Percentiles rank a stretch among this genome's conserved stretches.
These are phyloP conservation scores for Clarias fuscus DNA, from an alignment of 2,797 vertebrate species.

Conservation along the genomic window DNA sequence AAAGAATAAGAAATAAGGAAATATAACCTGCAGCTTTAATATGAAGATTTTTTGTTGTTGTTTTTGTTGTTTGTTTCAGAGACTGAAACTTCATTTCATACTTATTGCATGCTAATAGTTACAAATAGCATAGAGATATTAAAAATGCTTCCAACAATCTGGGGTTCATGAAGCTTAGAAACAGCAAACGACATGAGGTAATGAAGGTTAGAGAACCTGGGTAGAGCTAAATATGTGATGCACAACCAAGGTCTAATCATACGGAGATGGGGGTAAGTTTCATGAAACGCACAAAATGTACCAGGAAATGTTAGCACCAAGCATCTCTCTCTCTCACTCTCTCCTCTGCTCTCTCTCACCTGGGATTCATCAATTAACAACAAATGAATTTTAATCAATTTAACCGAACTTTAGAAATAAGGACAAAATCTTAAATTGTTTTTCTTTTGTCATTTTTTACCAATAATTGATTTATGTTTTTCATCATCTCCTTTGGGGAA, in stretches of 20 bases:
- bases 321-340: not conserved
- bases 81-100: slow-evolving; percentile 20
- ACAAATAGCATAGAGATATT: slow-evolving; percentile 25
- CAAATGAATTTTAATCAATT: not conserved
- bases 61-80: not conserved
- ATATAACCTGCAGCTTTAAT: slow-evolving; percentile 3
- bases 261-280: not conserved
- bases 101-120: slow-evolving; percentile 31
- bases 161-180: not conserved
- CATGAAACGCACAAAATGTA: not conserved
- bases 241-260: no score
- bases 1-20: not conserved
- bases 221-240: not conserved
- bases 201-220: not conserved
- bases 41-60: not conserved
- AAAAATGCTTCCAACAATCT: not conserved
- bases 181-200: not conserved
- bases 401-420: not conserved
- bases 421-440: not conserved
- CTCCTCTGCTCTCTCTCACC: not conserved
- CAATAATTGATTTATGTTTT: not conserved
- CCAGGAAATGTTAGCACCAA: not conserved
- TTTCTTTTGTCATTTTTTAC: not conserved
- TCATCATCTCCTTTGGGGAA: not conserved
- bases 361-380: not conserved